These are phyloP conservation scores for Sebastes goodei DNA, from an alignment of 2,797 vertebrate genomes.

Conservation along the genomic window DNA sequence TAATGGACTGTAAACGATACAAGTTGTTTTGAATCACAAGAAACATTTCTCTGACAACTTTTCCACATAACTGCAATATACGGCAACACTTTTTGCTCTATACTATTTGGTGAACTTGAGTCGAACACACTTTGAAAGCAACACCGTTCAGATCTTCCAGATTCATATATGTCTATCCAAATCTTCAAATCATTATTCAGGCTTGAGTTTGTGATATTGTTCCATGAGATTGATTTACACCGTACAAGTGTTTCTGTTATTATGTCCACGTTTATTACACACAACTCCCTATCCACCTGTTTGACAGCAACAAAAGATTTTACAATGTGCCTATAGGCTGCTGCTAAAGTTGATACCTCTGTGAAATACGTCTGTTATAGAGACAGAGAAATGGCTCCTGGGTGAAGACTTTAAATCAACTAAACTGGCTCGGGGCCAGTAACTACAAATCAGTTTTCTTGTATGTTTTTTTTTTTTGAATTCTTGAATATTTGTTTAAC, in stretches of 20 bases:
- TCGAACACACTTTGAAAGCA: not conserved
- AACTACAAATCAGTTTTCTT: conserved; percentile 22
- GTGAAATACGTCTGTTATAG: conserved; percentile 45
- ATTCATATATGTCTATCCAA: not conserved
- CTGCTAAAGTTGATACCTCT: conserved; percentile 29
- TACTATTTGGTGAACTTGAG: not conserved
- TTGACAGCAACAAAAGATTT: conserved; percentile 23
- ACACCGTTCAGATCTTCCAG: not conserved
- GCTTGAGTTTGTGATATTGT: not conserved
- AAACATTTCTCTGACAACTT: conserved; percentile 47
- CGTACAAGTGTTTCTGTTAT: conserved; percentile 31
- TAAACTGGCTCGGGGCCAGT: conserved; percentile 13
- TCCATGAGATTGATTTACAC: not conserved
- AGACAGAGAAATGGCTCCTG: conserved; percentile 45
- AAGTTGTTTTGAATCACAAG: conserved; percentile 57
- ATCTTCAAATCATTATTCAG: not conserved
- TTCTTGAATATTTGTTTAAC: not conserved
- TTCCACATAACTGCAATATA: conserved; percentile 18
- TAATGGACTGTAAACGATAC: conserved; percentile 71
- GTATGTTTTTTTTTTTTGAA: not conserved
- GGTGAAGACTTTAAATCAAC: conserved; percentile 39
- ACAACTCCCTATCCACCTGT: conserved; percentile 1
- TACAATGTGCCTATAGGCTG: conserved; percentile 12
- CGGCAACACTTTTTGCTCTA: not conserved
- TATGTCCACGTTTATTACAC: conserved; percentile 1